Base-by-base conservation (phyloP, 2,113 vertebrate species). In the Clarias batrachus region DNA sequence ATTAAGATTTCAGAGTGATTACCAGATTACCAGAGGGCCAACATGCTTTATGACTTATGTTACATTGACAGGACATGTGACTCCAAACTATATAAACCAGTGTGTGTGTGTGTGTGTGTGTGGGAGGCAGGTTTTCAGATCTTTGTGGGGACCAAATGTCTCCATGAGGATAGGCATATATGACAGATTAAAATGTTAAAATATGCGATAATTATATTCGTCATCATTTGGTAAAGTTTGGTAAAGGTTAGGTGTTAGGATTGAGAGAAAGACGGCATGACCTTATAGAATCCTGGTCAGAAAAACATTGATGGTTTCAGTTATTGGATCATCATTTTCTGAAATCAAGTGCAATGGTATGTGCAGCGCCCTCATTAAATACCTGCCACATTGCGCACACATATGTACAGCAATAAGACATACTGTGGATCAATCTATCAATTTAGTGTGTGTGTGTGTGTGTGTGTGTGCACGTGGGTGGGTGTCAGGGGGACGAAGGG, bases 401-500 rank as follows among this genome's bases (percentile, higher is more conserved):
- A 62, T 48, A 48, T 60, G 21, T 27, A 86, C 65, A 82, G 85
- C 33, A n/a, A 14, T 27, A 25, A 77, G 59, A 16, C 41, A 66
- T 48, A 77, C 59, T 68, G 66, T 86, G 73, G 81, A 82, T 87
- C 71, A 74, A 59, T 87, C 63, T 68, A 65, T 80, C 25, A 81
- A 25, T 62, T 59, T 37, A 60, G 17, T 73, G 56, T 80, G 63
- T 80, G 80, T 77, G 54, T 57, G 25, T 54, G 48, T 77, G 86
- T 81, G 87, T 76, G 70, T 80, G 84, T 79, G 63, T 48, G 82
- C 81, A 56, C 59, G 84, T 68, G 79, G 70, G 57, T 86, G 63
- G 81, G 87, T 77, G 84, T 48, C 48, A 63, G 66, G 81, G 73
- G 80, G 60, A 19, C 13, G 68, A 59, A 57, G 87, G 60, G 87